Conservation (phyloP, 2,888 invertebrate species). For the Leucozona laternaria region DNA sequence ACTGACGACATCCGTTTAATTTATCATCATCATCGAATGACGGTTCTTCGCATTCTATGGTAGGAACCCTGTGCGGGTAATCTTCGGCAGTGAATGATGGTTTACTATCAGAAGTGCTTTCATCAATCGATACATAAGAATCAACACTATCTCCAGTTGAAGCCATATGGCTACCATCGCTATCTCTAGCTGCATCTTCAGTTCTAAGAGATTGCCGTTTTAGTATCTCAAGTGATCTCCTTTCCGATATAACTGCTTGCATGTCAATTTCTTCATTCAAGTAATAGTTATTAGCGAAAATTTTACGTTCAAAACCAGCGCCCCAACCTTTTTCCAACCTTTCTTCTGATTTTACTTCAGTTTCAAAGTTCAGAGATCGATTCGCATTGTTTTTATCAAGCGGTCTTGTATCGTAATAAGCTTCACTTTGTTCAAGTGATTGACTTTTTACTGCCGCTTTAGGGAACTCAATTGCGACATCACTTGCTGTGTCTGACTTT, state of each 20-base stretch:
- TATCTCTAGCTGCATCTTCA: slow-evolving; percentile 82
- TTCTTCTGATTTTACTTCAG: slow-evolving; percentile 84
- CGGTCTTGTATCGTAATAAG: neutral
- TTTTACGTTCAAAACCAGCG: slow-evolving; percentile 81
- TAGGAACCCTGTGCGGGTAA: slow-evolving; percentile 82
- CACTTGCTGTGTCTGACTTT: slow-evolving; percentile 84
- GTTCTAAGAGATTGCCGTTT: slow-evolving; percentile 85
- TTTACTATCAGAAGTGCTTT: slow-evolving; percentile 86
- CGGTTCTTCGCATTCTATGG: slow-evolving; percentile 83
- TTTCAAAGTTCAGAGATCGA: slow-evolving; percentile 78
- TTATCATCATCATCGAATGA: slow-evolving; percentile 82
- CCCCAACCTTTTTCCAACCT: slow-evolving; percentile 80
- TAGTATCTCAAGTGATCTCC: slow-evolving; percentile 86
- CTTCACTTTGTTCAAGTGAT: neutral
- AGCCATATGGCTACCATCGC: slow-evolving; percentile 82
- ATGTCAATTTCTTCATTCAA: slow-evolving; percentile 85
- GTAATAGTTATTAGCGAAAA: slow-evolving; percentile 82
- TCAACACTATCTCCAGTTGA: slow-evolving; percentile 85
- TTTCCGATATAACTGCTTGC: slow-evolving; percentile 86
- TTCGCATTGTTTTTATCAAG: slow-evolving; percentile 85
- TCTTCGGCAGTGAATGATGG: slow-evolving; percentile 81
- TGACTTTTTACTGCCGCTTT: slow-evolving; percentile 82
- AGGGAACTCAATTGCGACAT: slow-evolving; percentile 85
- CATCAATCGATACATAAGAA: slow-evolving; percentile 85
- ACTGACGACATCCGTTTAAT: slow-evolving; percentile 80